Percentiles rank a stretch among this genome's conserved stretches.
These are phyloP conservation scores for Drosophila prostipennis DNA, from an alignment of 2,888 invertebrate species.

Conservation along the genomic window DNA sequence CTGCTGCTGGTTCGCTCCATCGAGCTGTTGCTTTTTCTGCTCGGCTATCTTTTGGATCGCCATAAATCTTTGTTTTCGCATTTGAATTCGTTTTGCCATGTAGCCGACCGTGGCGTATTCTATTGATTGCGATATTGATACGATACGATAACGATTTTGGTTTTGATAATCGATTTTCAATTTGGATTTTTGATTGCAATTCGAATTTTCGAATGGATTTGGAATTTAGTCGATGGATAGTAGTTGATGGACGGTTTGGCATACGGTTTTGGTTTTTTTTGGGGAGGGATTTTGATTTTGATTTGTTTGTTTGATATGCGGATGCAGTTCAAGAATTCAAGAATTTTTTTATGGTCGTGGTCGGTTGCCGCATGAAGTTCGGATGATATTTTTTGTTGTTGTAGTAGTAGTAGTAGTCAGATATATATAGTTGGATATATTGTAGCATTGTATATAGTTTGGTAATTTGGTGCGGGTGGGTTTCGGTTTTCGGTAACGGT, in stretches of 20 bases:
- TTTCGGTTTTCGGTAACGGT: conserved; percentile 26
- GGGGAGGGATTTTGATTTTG: conserved; percentile 3
- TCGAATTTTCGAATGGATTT: conserved; percentile 3
- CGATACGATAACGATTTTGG: conserved; percentile 62
- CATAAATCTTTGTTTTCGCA: conserved; percentile 96
- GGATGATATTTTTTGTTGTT: conserved; percentile 58
- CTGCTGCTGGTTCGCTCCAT: conserved; percentile 89
- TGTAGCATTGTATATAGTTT: conserved; percentile 31
- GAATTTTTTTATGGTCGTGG: conserved; percentile 56
- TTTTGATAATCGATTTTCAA: conserved; percentile 15
- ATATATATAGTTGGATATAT: conserved; percentile 29
- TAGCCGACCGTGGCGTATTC: conserved; percentile 99
- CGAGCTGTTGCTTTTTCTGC: conserved; percentile 94
- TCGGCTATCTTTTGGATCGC: conserved; percentile 96
- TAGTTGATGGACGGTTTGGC: conserved; percentile 39
- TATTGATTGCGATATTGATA: conserved; percentile 84
- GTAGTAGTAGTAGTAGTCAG: conserved; percentile 45
- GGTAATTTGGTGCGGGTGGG: conserved; percentile 67
- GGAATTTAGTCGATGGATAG: conserved; percentile 15
- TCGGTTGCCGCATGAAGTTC: conserved; percentile 54
- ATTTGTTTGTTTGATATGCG: conserved; percentile 49
- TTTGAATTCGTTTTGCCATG: conserved; percentile 98
- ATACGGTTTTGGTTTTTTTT: conserved; percentile 35
- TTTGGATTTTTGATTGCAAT: conserved; percentile 24
- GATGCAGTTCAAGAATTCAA: conserved; percentile 62